Percentiles rank a stretch among this genome's conserved stretches.
Conservation (phyloP, 2,797 vertebrate species). For the Sparidentex hasta region DNA sequence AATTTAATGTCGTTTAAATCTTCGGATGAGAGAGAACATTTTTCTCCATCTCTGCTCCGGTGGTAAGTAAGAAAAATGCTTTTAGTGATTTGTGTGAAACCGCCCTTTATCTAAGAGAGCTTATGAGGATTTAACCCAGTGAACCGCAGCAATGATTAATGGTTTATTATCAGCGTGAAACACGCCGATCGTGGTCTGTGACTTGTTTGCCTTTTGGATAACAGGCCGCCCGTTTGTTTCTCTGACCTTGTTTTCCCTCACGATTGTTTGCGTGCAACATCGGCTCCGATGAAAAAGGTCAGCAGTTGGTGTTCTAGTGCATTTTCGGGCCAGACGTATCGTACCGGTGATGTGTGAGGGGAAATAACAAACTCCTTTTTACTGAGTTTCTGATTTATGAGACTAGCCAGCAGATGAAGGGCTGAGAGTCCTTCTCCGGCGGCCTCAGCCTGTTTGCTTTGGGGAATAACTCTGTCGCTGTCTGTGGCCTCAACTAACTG, state of each 20-base stretch:
- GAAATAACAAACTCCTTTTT: background rate
- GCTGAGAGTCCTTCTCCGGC: conserved; percentile 15
- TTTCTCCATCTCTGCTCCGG: background rate
- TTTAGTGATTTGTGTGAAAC: background rate
- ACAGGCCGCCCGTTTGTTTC: conserved; percentile 2
- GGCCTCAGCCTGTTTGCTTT: conserved; percentile 60
- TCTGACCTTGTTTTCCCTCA: conserved; percentile 12
- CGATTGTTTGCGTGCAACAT: conserved; percentile 9
- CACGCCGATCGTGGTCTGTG: background rate
- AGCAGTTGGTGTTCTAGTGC: background rate
- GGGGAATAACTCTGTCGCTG: conserved; percentile 30
- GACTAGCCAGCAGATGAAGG: conserved; percentile 10
- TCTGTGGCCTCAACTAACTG: conserved; percentile 39
- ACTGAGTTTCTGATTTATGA: background rate
- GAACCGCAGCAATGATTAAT: conserved; percentile 20
- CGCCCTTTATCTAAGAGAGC: conserved; percentile 1
- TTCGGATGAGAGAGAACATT: background rate
- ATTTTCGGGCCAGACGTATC: background rate
- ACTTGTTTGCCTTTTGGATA: conserved; percentile 45
- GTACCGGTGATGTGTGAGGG: background rate
- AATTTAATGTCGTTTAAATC: too few species aligned
- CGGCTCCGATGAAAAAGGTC: conserved; percentile 1
- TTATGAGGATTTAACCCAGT: conserved; percentile 10
- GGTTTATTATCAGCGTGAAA: conserved; percentile 38
- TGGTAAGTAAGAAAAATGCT: background rate